These are phyloP conservation scores for Gadus chalcogrammus DNA, from an alignment of 2,113 vertebrate species.

Conservation along the genomic window DNA sequence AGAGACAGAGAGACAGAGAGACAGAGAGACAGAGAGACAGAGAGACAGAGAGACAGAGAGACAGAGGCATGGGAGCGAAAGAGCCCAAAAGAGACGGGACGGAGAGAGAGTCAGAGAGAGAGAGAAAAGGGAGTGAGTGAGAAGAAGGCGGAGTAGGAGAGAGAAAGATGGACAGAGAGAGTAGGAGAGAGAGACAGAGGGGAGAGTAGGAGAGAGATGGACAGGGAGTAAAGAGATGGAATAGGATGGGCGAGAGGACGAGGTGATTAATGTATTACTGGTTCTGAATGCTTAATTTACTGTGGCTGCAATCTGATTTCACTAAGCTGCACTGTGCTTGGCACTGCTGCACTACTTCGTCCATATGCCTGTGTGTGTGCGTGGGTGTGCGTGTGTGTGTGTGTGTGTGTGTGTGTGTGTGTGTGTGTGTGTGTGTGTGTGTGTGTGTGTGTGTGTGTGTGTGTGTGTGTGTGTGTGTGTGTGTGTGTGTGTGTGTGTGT, in stretches of 20 bases:
- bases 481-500: not conserved
- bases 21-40: conserved; percentile 13
- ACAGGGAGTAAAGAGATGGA: no score
- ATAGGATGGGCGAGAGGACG: no score
- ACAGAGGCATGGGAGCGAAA: not conserved
- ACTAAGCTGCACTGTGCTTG: no score
- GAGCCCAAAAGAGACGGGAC: not conserved
- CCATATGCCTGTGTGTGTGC: not conserved
- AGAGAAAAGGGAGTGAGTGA: not conserved
- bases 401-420: conserved; percentile 14
- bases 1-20: not conserved
- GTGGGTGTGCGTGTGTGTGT: conserved; percentile 26
- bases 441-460: not conserved
- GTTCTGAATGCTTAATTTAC: no score
- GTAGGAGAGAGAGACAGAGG: no score
- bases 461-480: not conserved
- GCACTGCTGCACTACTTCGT: no score
- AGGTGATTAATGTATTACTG: no score
- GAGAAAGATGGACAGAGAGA: not conserved
- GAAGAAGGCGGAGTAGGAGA: not conserved
- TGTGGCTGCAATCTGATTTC: no score
- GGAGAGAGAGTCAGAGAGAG: not conserved
- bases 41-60: conserved; percentile 10
- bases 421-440: conserved; percentile 16
- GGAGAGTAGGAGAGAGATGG: no score